A percentile compares a stretch with the other conserved stretches of the same genome.
phyloP scores from a whole-genome alignment of 2,113 vertebrate species.

The Myiozetetes cayanensis region DNA sequence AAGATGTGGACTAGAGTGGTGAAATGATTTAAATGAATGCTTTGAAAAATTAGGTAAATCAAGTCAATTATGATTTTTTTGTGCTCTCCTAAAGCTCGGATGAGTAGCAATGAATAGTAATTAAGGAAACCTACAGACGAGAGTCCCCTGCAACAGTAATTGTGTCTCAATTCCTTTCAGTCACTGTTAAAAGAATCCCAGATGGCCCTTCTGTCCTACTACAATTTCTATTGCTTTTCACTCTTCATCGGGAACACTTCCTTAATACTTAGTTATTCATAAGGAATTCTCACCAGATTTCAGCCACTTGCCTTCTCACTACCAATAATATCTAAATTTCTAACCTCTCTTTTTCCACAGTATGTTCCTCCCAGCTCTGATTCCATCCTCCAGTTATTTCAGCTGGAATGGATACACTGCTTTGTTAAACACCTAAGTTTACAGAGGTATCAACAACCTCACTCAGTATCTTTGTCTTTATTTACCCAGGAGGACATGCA shows the following conservation, averaged over 20 bases:
- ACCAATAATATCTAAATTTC: background rate
- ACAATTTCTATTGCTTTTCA: background rate
- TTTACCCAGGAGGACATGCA: background rate
- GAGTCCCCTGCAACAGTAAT: background rate
- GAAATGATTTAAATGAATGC: background rate
- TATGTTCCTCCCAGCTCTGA: background rate
- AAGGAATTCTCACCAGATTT: background rate
- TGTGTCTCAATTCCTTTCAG: background rate
- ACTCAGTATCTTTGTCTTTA: background rate
- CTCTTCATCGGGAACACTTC: background rate
- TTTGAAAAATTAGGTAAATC: background rate
- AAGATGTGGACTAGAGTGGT: background rate
- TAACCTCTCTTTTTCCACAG: background rate
- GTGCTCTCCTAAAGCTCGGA: background rate
- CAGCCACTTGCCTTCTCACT: background rate
- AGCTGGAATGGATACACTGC: background rate
- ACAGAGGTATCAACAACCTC: background rate
- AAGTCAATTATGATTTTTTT: background rate
- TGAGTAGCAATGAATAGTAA: background rate
- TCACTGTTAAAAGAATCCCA: background rate
- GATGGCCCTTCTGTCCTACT: background rate
- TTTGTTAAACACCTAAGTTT: background rate
- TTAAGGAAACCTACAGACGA: background rate
- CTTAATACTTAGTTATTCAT: background rate
- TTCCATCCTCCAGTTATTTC: background rate